Evolutionary conservation across 1,140 invertebrate genomes (phyloP), one percentile per base, ranked within the genome.

Genomic region (Drosophila neocordata): DNA sequence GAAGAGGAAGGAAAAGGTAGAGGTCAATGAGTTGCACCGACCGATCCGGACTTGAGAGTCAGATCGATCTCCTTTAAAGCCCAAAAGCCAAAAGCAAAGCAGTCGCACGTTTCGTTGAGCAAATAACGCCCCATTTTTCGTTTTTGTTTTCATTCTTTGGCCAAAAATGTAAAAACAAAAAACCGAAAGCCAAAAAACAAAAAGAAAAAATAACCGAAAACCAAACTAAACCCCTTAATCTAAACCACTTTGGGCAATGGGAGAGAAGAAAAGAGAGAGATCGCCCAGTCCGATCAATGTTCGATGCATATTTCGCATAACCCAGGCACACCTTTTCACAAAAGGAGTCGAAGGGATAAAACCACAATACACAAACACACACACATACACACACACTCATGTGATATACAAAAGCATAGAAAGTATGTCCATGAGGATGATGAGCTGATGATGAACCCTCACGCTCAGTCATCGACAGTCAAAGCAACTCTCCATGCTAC

Each of bases 261-360:
- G 37, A 59, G 61, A 20, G 60, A 24, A 4, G n/a, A n/a, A 24
- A 4, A 24, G 22, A 1, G 22, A 48, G 27, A 38, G 63, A 55
- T 24, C 20, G 56, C 48, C 56, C 57, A 85, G 81, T 88, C 69
- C 64, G 73, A 82, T 76, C 66, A 63, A 83, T 79, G 88, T 69
- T 71, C 82, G 71, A 87, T 83, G 82, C 83, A 88, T 88, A 89
- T 88, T 88, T 88, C 84, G 84, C 83, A 88, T 88, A 88, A 69
- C 69, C 66, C 72, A 89, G 83, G 79, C 83, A 88, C 83, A 88
- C 83, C 83, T 88, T 83, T 77, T 24, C 64, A 62, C 70, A 79
- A 69, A 62, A 59, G 66, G 20, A 44, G 31, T 51, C 37, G 56
- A 56, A 77, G 75, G 82, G 76, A 87, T 87, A 78, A 38, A 51